Evolutionary conservation across 2,797 vertebrate genomes (phyloP).

Genomic region (Masticophis lateralis): DNA sequence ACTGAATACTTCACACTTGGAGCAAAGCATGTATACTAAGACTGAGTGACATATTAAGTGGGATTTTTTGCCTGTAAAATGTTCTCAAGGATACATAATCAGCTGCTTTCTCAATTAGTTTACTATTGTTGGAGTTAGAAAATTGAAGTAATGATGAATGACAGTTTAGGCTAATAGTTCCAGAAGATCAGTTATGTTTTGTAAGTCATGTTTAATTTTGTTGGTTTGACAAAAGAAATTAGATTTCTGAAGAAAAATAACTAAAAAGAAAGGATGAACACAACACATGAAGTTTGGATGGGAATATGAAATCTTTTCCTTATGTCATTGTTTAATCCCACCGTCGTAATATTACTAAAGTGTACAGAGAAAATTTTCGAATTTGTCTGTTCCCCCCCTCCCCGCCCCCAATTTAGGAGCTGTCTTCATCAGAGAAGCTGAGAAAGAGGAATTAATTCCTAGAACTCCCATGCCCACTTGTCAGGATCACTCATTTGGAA

Average conservation of each 20-base stretch:
- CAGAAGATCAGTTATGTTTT: neutral
- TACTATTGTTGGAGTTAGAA: neutral
- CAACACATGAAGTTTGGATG: neutral
- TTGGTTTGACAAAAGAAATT: neutral
- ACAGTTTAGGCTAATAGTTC: neutral
- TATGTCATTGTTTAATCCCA: neutral
- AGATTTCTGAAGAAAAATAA: neutral
- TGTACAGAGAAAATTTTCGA: neutral
- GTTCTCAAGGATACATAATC: constrained; percentile 9
- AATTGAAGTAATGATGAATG: neutral
- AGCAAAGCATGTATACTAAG: neutral
- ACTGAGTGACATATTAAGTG: neutral
- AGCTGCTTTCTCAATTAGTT: neutral
- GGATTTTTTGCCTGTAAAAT: neutral
- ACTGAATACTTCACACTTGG: neutral
- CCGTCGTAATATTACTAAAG: neutral
- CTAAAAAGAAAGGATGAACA: neutral
- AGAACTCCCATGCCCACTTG: neutral
- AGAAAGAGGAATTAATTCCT: neutral
- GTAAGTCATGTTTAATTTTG: neutral
- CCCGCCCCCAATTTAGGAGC: too few relatives aligned
- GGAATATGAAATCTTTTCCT: neutral
- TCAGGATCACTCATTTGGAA: neutral
- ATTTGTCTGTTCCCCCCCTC: neutral
- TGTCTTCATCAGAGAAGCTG: neutral